A percentile compares a stretch with the other conserved stretches of the same genome.
Evolutionary conservation across 2,888 invertebrate genomes (phyloP).

Genomic region (Chrysodeixis includens): DNA sequence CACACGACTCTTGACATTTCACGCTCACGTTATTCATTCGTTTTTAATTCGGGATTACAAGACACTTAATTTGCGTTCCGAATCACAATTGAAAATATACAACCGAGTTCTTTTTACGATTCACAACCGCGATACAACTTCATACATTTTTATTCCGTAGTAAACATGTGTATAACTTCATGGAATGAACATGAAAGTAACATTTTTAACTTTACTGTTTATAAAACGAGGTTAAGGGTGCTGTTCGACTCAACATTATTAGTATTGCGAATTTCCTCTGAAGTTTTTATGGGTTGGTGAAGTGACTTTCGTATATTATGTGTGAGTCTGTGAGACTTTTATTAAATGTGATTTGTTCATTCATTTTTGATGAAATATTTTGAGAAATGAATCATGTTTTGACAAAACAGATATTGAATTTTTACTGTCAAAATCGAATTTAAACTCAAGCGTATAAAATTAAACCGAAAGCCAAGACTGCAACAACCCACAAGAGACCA

Average conservation of each 20-base stretch:
- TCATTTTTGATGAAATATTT: too few relatives aligned
- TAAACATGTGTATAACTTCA: constrained; percentile 42
- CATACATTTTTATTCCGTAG: constrained; percentile 41
- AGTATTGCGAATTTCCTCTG: constrained; percentile 6
- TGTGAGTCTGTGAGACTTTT: not conserved
- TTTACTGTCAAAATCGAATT: too few relatives aligned
- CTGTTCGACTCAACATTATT: constrained; percentile 19
- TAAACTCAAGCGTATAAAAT: too few relatives aligned
- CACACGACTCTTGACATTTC: constrained; percentile 19
- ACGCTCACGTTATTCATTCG: constrained; percentile 39
- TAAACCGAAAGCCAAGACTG: too few relatives aligned
- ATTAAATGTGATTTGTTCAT: not conserved
- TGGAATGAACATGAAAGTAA: constrained; percentile 33
- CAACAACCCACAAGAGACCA: too few relatives aligned
- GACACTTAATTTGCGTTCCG: constrained; percentile 57
- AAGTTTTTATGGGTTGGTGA: not conserved
- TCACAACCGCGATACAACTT: constrained; percentile 18
- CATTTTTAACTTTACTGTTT: constrained; percentile 42
- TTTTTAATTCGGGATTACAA: constrained; percentile 28
- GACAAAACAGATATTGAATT: too few relatives aligned
- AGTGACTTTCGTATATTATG: not conserved
- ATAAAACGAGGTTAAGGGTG: constrained; percentile 36
- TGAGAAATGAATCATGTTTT: too few relatives aligned
- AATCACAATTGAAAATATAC: constrained; percentile 59
- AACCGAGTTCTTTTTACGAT: constrained; percentile 47